phyloP scores from a whole-genome alignment of 1,140 invertebrate species.

The Diprion similis region DNA sequence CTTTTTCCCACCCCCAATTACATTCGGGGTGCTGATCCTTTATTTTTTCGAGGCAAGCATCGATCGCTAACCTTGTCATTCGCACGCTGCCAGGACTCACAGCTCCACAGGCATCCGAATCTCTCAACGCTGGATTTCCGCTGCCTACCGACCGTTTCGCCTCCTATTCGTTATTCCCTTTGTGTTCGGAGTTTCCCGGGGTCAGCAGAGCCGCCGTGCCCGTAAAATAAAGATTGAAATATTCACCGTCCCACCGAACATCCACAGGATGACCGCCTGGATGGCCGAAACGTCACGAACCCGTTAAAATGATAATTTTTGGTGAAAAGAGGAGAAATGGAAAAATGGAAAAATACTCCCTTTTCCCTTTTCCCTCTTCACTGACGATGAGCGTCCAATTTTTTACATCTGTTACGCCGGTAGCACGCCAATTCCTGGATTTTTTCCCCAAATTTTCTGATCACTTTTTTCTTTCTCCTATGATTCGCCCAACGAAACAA shows the following conservation, averaged over 20 bases:
- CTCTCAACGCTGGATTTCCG: too few species aligned
- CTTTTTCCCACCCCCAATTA: neutral
- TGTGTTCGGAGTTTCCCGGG: neutral
- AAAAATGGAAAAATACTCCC: too few species aligned
- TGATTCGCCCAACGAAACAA: too few species aligned
- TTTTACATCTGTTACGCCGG: too few species aligned
- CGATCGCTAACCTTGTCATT: neutral
- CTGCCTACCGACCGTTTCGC: neutral
- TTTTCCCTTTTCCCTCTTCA: too few species aligned
- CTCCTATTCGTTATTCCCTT: conserved; percentile 5
- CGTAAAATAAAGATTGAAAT: conserved; percentile 1
- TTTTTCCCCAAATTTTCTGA: too few species aligned
- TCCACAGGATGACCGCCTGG: neutral
- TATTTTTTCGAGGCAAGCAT: neutral
- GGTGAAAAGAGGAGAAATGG: too few species aligned
- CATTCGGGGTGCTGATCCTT: neutral
- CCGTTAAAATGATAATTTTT: conserved; percentile 2
- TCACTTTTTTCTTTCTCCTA: too few species aligned
- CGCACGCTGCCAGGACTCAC: neutral
- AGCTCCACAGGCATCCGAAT: neutral
- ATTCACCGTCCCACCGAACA: neutral
- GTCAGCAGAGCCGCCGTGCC: neutral
- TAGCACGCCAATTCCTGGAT: too few species aligned
- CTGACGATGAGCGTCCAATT: too few species aligned
- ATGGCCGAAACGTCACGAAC: neutral